A percentile compares a stretch with the other conserved stretches of the same genome.
Evolutionary conservation across 1,140 invertebrate genomes (phyloP).

Genomic region (Plectrocnemia conspersa): DNA sequence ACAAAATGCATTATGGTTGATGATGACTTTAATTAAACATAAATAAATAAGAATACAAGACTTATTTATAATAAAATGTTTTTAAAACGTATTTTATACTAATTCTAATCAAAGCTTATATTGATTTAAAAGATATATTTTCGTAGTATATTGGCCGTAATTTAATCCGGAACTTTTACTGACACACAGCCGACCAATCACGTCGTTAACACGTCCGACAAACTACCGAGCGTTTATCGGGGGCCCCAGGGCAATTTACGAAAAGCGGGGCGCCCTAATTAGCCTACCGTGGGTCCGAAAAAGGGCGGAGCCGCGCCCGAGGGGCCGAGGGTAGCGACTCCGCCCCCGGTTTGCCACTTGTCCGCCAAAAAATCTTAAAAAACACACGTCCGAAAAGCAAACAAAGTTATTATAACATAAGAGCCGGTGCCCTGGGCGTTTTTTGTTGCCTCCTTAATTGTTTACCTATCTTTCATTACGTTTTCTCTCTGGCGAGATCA

Average conservation of each 20-base stretch:
- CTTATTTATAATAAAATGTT: too few relatives aligned
- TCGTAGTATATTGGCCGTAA: too few relatives aligned
- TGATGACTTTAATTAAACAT: too few relatives aligned
- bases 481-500: background rate
- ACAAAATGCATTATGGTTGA: too few relatives aligned
- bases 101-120: too few relatives aligned
- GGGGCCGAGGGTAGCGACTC: background rate
- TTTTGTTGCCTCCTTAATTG: background rate
- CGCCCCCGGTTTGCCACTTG: background rate
- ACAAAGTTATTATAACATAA: background rate
- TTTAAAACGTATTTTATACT: too few relatives aligned
- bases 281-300: background rate
- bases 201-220: background rate
- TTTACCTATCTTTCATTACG: slow-evolving; percentile 7
- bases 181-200: too few relatives aligned
- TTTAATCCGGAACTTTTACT: too few relatives aligned
- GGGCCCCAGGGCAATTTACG: background rate
- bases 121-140: too few relatives aligned
- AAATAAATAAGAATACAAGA: too few relatives aligned
- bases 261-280: slow-evolving; percentile 1
- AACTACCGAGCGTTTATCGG: background rate
- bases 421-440: background rate
- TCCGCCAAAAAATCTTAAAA: background rate
- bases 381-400: background rate
- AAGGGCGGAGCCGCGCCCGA: background rate